Evolutionary conservation across 2,113 vertebrate genomes (phyloP), one percentile per base, ranked within the genome.

Genomic region (Eulemur rufifrons): DNA sequence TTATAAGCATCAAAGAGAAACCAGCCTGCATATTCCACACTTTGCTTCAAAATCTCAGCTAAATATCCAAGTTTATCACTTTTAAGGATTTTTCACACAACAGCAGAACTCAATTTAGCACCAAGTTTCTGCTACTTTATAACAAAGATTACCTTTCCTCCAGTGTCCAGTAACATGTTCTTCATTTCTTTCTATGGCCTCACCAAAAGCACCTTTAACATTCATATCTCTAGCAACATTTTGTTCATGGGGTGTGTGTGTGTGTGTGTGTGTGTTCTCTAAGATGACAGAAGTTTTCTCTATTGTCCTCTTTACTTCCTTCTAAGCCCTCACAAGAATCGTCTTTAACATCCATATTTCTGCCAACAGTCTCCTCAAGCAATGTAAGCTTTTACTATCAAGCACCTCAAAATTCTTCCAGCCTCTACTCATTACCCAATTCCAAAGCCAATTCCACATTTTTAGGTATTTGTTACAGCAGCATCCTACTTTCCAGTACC

Each of bases 31-130:
- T 86, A 39, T 94, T 91, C 8, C 23, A n/a, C 6, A 56, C 76
- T 94, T 94, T 78, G 47, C 52, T 91, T 86, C 32, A 25, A 94
- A 90, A 83, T 87, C 34, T 97, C 64, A 84, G 61, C 34, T 68
- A 74, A 59, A 52, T 78, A 69, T 64, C 39, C 39, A 78, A 47
- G 37, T 73, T 73, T 42, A 73, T 78, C 54, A 73, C 50, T 83
- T 91, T 74, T 18, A 71, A 88, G 18, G 14, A 56, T 17, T 89
- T 94, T 88, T 34, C 25, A 61, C 54, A 45, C 81, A 96, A 14
- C 39, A 86, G 18, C 47, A 66, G 39, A 92, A 83, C 59, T 82
- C 63, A 42, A 8, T 68, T 87, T 76, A 95, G 86, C 61, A 63
- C 47, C 47, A 87, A 92, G n/a, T 83, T 90, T 95, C 76, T 93